A percentile compares a stretch with the other conserved stretches of the same genome.
These are phyloP conservation scores for Pristionchus entomophagus DNA, from an alignment of 2,888 invertebrate genomes.

Conservation along the genomic window DNA sequence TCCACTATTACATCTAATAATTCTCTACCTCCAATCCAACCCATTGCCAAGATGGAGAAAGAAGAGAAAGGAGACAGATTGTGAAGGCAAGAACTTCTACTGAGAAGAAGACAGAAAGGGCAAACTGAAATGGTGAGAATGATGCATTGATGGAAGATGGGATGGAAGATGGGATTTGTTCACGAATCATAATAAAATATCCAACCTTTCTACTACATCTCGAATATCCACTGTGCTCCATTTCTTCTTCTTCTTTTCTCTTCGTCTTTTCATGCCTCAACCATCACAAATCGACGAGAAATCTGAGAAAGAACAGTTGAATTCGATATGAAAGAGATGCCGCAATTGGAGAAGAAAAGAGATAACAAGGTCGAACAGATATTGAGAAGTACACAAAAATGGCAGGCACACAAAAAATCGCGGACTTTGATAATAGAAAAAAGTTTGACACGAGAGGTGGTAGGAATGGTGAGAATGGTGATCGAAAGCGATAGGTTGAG, in stretches of 20 bases:
- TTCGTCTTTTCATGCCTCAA: not conserved
- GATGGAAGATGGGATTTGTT: not conserved
- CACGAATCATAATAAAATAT: too few species aligned
- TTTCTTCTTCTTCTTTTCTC: not conserved
- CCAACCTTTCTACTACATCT: conserved; percentile 23
- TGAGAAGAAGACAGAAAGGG: conserved; percentile 66
- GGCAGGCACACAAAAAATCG: not conserved
- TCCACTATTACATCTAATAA: not conserved
- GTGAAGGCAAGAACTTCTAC: conserved; percentile 69
- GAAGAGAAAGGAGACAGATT: conserved; percentile 66
- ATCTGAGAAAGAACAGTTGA: not conserved
- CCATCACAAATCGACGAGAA: conserved; percentile 31
- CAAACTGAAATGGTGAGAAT: conserved; percentile 23
- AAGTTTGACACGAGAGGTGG: not conserved
- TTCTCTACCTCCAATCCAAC: conserved; percentile 69
- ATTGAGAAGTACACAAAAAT: not conserved
- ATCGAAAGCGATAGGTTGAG: conserved; percentile 31
- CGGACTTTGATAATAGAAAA: too few species aligned
- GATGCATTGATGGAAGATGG: not conserved
- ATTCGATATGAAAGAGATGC: conserved; percentile 13
- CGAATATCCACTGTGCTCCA: conserved; percentile 30
- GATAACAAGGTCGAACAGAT: not conserved
- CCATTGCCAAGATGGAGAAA: conserved; percentile 74
- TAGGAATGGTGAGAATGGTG: not conserved
- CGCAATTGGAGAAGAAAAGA: not conserved